These are phyloP conservation scores for Sympetrum striolatum DNA, from an alignment of 2,888 invertebrate species.

Conservation along the genomic window DNA sequence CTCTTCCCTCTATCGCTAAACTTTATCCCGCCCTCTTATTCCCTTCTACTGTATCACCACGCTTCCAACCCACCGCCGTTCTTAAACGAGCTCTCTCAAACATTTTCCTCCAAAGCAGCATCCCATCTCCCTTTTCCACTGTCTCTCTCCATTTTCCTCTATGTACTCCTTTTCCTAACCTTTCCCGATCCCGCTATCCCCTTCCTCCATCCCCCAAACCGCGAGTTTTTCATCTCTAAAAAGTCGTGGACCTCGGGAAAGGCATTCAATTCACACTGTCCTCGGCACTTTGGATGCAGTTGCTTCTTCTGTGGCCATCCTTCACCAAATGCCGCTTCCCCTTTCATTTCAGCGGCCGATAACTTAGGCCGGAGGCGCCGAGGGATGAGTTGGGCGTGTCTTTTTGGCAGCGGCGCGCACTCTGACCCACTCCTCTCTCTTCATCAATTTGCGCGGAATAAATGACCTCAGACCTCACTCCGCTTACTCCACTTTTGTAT, in stretches of 20 bases:
- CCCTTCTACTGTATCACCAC: neutral
- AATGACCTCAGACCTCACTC: neutral
- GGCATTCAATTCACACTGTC: neutral
- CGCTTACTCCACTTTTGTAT: neutral
- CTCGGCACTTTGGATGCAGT: conserved; percentile 8
- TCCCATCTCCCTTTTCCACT: neutral
- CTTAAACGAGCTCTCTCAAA: neutral
- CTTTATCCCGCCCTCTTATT: neutral
- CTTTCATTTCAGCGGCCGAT: neutral
- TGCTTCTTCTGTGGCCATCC: neutral
- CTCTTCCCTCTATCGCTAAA: neutral
- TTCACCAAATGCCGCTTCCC: neutral
- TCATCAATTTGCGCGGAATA: neutral
- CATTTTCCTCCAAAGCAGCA: neutral
- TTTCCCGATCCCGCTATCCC: neutral
- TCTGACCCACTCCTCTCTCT: neutral
- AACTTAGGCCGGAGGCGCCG: neutral
- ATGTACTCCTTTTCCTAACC: neutral
- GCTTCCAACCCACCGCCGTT: neutral
- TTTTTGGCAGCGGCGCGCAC: neutral
- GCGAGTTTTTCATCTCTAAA: neutral
- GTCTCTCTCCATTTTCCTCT: neutral
- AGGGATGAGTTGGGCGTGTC: neutral
- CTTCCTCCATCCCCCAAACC: neutral
- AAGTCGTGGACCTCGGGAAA: neutral